Percentiles rank a stretch among this genome's conserved stretches.
phyloP scores from a whole-genome alignment of 2,113 vertebrate genomes.

The Tiliqua scincoides region DNA sequence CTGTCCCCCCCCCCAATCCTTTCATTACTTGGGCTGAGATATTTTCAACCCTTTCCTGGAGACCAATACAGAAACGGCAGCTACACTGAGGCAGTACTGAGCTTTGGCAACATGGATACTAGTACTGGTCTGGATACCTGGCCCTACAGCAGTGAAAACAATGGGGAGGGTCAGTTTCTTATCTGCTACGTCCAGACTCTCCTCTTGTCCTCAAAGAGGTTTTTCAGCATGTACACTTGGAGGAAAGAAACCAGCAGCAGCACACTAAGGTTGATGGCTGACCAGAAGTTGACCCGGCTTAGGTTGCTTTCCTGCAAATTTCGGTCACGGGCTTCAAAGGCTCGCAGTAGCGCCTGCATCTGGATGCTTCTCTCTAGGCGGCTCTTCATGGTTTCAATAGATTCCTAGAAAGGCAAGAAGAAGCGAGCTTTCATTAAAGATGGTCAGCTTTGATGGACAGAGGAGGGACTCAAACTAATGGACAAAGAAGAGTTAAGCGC shows the following conservation, averaged over 20 bases:
- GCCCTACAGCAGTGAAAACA: neutral
- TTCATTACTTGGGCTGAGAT: neutral
- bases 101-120: neutral
- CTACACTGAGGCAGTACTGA: neutral
- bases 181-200: conserved; percentile 77
- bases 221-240: conserved; percentile 88
- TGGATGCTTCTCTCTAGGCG: conserved; percentile 87
- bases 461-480: neutral
- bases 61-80: neutral
- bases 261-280: conserved; percentile 81
- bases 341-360: conserved; percentile 84
- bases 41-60: neutral
- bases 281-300: conserved; percentile 89
- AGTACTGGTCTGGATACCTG: neutral
- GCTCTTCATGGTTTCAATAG: conserved; percentile 83
- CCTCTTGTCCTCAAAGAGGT: conserved; percentile 86
- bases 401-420: conserved; percentile 73
- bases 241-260: conserved; percentile 84
- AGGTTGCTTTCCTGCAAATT: conserved; percentile 89
- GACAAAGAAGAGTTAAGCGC: neutral
- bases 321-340: conserved; percentile 88
- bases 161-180: neutral
- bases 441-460: neutral
- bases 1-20: neutral
- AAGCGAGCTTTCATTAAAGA: neutral